Evolutionary conservation across 1,140 invertebrate species (phyloP).

Genomic region (Formica exsecta): DNA sequence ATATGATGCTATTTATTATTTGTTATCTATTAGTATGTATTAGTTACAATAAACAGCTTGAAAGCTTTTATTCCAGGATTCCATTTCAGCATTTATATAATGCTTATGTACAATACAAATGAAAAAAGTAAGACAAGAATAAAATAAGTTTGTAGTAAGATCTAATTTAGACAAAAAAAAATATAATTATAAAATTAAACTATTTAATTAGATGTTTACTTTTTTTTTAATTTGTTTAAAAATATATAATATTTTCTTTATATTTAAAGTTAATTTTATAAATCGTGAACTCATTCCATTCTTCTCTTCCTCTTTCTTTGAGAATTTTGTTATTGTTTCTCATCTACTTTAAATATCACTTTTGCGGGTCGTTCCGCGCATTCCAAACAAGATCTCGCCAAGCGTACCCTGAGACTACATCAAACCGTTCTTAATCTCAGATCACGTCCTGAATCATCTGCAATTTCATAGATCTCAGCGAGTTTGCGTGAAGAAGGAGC

Average conservation of each 20-base stretch:
- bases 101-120: too few relatives aligned
- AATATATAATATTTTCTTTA: neutral
- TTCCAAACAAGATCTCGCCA: neutral
- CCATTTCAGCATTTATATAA: neutral
- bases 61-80: neutral
- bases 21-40: neutral
- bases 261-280: constrained; percentile 8
- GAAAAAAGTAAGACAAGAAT: too few relatives aligned
- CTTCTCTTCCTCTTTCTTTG: neutral
- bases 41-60: neutral
- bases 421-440: constrained; percentile 1
- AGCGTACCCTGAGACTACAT: neutral
- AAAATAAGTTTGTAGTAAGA: neutral
- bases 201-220: too few relatives aligned
- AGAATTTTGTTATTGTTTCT: neutral
- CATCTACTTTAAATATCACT: neutral
- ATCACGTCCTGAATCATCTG: constrained; percentile 31
- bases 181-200: too few relatives aligned
- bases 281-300: neutral
- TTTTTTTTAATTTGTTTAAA: too few relatives aligned
- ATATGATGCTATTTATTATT: neutral
- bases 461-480: neutral
- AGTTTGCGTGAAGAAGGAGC: neutral
- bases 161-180: neutral
- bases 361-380: neutral